A percentile compares a stretch with the other conserved stretches of the same genome.
These are phyloP conservation scores for Sinodicranocentrus sp. DNA, from an alignment of 2,888 invertebrate species.

Conservation along the genomic window DNA sequence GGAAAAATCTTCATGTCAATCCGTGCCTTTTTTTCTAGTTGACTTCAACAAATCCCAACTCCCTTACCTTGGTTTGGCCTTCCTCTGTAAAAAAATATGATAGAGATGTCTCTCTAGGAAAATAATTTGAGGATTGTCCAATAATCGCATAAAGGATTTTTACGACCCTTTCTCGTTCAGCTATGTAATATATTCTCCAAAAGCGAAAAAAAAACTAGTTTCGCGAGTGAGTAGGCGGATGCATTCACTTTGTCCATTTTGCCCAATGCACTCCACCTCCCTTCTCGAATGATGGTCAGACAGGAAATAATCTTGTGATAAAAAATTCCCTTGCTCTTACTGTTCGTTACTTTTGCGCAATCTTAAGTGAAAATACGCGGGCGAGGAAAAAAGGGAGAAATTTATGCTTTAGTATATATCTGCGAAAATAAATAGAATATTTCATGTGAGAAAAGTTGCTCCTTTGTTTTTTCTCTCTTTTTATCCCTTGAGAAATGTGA, in stretches of 20 bases:
- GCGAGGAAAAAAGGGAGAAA: constrained; percentile 21
- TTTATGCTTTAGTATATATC: constrained; percentile 15
- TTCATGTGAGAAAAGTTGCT: constrained; percentile 57
- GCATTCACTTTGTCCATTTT: not conserved
- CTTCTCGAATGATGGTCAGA: not conserved
- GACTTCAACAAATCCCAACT: not conserved
- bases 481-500: constrained; percentile 34
- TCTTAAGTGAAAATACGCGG: not conserved
- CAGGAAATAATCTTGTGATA: constrained; percentile 6
- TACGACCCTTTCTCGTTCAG: constrained; percentile 20
- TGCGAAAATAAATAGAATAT: constrained; percentile 61
- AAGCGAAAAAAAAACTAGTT: no score
- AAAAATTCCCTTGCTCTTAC: not conserved
- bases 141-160: constrained; percentile 49
- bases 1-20: constrained; percentile 17
- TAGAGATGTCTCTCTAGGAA: constrained; percentile 23
- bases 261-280: not conserved
- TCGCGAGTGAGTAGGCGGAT: constrained; percentile 18
- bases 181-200: no score
- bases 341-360: not conserved
- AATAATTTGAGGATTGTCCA: constrained; percentile 56
- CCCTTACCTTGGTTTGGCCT: not conserved
- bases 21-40: constrained; percentile 7
- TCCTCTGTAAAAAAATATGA: constrained; percentile 20
- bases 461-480: constrained; percentile 21